Evolutionary conservation across 1,140 invertebrate species (phyloP), one percentile per base, ranked within the genome.

Genomic region (Ruditapes philippinarum): DNA sequence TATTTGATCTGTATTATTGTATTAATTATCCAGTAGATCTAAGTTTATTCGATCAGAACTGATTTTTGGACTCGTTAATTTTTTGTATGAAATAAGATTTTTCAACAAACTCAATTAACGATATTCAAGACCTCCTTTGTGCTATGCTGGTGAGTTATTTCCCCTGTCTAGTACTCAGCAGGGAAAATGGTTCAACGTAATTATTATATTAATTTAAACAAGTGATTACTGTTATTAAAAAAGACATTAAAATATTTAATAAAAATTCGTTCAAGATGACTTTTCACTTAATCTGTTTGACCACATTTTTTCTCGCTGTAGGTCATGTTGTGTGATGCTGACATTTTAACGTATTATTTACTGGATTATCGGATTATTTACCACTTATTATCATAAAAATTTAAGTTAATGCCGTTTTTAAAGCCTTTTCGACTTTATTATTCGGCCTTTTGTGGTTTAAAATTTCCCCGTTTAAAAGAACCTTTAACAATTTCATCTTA

Each of bases 261-360:
- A 51, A 51, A 51, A 22, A 51, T 51, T 51, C 22, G 49, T 9
- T 51, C 22, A 9, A 19, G 54, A 57, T 57, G 54, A 57, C 54
- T 57, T 57, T 57, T 57, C 17, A 57, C 9, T 19, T 57, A 9
- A 19, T 12, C 25, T 5, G 54, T 57, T 45, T 45, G 42, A 45
- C 42, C 42, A 65, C 28, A 70, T 70, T 14, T 38, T 70, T 38
- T 40, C 65, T 38, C 22, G 31, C 33, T 70, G 65, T 70, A 33
- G 65, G 65, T 70, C 65, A 70, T 17, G 28, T 14, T 70, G 65
- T 40, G 36, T 31, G 33, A 36, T 70, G 65, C 36, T 70, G 65
- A 70, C 65, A 70, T 70, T 70, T 70, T 70, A 70, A 70, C 38
- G 33, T 57, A 70, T n/a, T 70, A 36, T 70, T 70, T 70, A 40